Evolutionary conservation across 1,140 invertebrate species (phyloP).

Genomic region (Tribolium madens): DNA sequence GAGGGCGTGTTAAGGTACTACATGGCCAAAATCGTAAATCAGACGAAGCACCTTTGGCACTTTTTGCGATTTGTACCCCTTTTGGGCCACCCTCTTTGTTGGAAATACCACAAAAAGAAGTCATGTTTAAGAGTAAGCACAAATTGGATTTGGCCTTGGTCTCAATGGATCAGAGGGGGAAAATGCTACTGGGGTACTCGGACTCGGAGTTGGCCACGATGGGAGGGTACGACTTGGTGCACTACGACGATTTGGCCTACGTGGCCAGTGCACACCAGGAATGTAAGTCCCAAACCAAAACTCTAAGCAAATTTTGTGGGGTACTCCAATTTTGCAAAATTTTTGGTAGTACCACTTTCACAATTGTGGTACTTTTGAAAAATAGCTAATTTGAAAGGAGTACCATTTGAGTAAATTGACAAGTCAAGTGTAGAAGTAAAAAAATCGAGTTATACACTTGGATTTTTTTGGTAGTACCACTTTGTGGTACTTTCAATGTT

Average conservation of each 20-base stretch:
- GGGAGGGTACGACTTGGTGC: constrained; percentile 96
- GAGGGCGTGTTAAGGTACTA: constrained; percentile 94
- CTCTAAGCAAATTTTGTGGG: too few relatives aligned
- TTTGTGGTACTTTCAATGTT: too few relatives aligned
- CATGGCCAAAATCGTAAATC: constrained; percentile 96
- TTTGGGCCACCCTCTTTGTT: constrained; percentile 94
- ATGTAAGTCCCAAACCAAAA: constrained; percentile 88
- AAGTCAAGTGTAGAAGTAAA: too few relatives aligned
- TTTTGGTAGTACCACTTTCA: too few relatives aligned
- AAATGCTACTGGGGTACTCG: constrained; percentile 93
- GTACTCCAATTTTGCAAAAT: too few relatives aligned
- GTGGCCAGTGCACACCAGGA: constrained; percentile 99
- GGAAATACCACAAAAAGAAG: constrained; percentile 92
- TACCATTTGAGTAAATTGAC: too few relatives aligned
- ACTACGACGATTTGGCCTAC: constrained; percentile 96
- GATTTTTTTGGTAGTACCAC: too few relatives aligned
- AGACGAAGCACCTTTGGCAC: constrained; percentile 91
- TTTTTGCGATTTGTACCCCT: constrained; percentile 98
- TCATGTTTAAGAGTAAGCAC: constrained; percentile 99
- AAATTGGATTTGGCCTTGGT: constrained; percentile 95
- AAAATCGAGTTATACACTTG: too few relatives aligned
- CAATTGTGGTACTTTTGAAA: too few relatives aligned
- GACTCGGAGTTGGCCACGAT: constrained; percentile 92
- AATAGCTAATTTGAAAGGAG: too few relatives aligned
- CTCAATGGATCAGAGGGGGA: constrained; percentile 97